These are phyloP conservation scores for Muntiacus muntjak DNA, from an alignment of 2,113 vertebrate genomes.

Conservation along the genomic window DNA sequence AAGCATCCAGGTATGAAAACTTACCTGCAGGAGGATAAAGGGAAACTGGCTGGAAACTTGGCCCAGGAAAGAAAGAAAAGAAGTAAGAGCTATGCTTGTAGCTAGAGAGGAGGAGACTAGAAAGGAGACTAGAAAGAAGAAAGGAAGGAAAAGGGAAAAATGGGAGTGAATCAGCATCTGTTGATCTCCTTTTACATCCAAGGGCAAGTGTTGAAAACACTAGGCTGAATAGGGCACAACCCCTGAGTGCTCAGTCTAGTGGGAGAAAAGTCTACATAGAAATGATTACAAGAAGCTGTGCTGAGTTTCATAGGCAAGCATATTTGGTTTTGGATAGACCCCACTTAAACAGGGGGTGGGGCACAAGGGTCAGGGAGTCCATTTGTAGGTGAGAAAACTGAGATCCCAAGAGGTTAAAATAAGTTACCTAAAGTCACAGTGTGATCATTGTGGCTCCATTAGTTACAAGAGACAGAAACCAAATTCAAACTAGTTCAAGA, in stretches of 20 bases:
- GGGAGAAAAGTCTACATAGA: not conserved
- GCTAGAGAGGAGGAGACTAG: not conserved
- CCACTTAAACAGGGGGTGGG: not conserved
- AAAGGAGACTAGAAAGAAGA: not conserved
- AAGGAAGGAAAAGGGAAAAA: not conserved
- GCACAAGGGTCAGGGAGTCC: not conserved
- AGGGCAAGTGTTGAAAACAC: not conserved
- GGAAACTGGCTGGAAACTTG: not conserved
- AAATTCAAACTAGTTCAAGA: not conserved
- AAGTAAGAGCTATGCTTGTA: not conserved
- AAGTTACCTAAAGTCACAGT: not conserved
- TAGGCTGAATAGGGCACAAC: not conserved
- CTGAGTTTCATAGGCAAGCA: not conserved
- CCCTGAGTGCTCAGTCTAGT: not conserved
- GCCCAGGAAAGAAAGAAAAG: not conserved
- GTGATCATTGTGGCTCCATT: not conserved
- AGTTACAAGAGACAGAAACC: not conserved
- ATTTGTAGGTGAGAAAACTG: not conserved
- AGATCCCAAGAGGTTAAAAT: not conserved
- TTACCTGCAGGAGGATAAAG: not conserved
- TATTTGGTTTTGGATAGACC: not conserved
- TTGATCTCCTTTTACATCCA: not conserved
- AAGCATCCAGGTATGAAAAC: not conserved
- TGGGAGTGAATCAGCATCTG: not conserved
- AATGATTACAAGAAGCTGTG: not conserved